Conservation (phyloP, 1,140 invertebrate genomes). For the Brachionus paranguensis region DNA sequence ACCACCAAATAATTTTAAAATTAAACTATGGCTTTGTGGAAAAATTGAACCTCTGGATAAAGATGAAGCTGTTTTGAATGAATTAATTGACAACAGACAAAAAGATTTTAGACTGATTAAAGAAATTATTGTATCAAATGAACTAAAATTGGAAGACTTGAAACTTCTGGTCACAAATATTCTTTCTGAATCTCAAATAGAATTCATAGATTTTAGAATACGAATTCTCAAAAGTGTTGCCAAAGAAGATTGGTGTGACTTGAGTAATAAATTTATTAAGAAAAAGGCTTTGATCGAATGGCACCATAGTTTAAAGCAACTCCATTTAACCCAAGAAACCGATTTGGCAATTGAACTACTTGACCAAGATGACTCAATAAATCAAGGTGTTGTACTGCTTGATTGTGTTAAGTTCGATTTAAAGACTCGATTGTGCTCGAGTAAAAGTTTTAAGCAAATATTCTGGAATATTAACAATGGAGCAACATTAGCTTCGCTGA, state of each 20-base stretch:
- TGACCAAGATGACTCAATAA: neutral
- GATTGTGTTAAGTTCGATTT: neutral
- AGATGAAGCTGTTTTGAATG: neutral
- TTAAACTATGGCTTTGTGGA: neutral
- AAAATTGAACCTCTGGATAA: neutral
- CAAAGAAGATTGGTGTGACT: neutral
- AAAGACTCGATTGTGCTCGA: neutral
- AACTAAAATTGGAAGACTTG: neutral
- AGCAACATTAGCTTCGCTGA: neutral
- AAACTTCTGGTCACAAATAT: neutral
- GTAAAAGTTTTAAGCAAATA: neutral
- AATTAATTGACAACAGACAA: neutral
- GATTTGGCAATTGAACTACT: neutral
- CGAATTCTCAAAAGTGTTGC: neutral
- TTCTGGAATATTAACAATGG: slow-evolving; percentile 22
- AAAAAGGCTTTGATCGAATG: slow-evolving; percentile 12
- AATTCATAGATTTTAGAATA: neutral
- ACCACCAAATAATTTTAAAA: neutral
- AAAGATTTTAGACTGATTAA: neutral
- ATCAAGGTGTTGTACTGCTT: neutral
- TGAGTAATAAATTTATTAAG: neutral
- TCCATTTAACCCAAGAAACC: neutral
- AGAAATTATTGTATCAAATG: slow-evolving; percentile 7
- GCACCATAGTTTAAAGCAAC: neutral
- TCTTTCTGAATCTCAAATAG: neutral